A percentile compares a stretch with the other conserved stretches of the same genome.
These are phyloP conservation scores for Phthorimaea operculella DNA, from an alignment of 1,140 invertebrate species.

Conservation along the genomic window DNA sequence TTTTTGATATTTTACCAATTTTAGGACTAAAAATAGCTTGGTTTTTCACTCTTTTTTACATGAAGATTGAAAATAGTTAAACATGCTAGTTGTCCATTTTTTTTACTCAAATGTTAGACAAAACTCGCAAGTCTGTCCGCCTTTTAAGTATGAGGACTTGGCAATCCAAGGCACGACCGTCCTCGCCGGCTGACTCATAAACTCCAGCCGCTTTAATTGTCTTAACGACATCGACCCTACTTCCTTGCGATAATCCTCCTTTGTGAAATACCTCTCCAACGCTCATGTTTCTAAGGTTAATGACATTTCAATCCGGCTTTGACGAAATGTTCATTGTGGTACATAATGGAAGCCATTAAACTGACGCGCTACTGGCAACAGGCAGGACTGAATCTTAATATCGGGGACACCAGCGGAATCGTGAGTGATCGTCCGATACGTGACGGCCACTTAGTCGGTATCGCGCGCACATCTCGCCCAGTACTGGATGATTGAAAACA, in stretches of 20 bases:
- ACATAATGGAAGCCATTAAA: conserved; percentile 1
- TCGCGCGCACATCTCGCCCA: neutral
- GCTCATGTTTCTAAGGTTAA: neutral
- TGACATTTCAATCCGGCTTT: neutral
- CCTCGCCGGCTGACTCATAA: conserved; percentile 7
- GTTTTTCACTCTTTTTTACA: no score
- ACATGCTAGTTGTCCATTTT: no score
- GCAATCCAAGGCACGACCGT: conserved; percentile 2
- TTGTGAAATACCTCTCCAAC: conserved; percentile 7
- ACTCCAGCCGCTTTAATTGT: conserved; percentile 13
- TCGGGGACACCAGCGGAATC: neutral
- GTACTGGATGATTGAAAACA: neutral
- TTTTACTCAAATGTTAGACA: no score
- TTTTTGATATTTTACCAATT: no score
- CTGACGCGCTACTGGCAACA: neutral
- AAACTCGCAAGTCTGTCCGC: no score
- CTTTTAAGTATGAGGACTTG: no score
- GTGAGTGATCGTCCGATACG: conserved; percentile 1
- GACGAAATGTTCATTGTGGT: conserved; percentile 1
- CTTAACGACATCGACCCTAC: conserved; percentile 9
- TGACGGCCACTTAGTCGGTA: neutral
- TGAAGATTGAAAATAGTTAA: no score
- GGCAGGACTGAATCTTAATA: conserved; percentile 2
- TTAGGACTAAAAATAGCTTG: no score
- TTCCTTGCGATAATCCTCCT: conserved; percentile 8